A percentile compares a stretch with the other conserved stretches of the same genome.
Evolutionary conservation across 2,797 vertebrate genomes (phyloP).

Genomic region (Simalia tracyae): DNA sequence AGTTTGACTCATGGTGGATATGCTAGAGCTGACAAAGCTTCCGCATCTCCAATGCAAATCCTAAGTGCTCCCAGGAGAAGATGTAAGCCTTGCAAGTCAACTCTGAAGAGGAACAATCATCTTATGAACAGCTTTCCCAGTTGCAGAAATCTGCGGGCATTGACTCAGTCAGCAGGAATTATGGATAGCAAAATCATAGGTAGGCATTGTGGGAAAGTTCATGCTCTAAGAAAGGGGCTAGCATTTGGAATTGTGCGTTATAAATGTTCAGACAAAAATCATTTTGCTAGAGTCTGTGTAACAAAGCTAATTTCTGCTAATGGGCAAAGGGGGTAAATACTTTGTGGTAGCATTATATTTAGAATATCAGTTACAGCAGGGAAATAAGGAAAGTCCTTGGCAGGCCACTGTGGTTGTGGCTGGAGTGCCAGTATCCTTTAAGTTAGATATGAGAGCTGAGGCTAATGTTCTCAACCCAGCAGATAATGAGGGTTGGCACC

Average conservation of each 20-base stretch:
- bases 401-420: too few species aligned
- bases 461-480: background rate
- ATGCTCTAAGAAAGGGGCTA: background rate
- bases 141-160: background rate
- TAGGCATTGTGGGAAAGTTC: background rate
- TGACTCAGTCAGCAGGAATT: background rate
- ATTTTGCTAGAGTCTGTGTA: background rate
- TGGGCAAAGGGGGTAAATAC: background rate
- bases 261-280: background rate
- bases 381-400: background rate
- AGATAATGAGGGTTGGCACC: background rate
- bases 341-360: background rate
- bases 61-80: background rate
- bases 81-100: background rate
- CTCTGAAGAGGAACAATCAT: background rate
- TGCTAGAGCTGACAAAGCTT: background rate
- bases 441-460: background rate
- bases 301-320: background rate
- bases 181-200: background rate
- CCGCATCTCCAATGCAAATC: background rate
- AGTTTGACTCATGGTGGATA: background rate
- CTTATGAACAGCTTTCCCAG: background rate
- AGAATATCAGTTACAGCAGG: background rate
- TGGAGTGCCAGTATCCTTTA: background rate
- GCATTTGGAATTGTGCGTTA: background rate